Base-by-base conservation (phyloP, 1,140 invertebrate genomes). In the Macrocentrus cingulum region DNA sequence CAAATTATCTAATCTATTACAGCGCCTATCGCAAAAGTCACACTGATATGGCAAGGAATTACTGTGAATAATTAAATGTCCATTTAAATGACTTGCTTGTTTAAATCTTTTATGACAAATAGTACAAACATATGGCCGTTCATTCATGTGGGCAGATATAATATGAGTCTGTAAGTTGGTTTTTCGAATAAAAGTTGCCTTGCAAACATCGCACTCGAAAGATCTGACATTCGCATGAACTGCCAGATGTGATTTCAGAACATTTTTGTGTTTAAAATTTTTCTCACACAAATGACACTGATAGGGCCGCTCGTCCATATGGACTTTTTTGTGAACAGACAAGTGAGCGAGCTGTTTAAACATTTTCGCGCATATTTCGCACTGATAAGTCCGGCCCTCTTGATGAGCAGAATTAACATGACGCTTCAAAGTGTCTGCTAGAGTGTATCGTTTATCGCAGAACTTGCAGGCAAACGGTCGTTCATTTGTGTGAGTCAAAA, bases 281-380 rank as follows among this genome's bases (percentile, higher is more conserved):
- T 79, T 74, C 7, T 80, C 79, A 61, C 81, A 83, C 2, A 82
- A 61, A 53, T 80, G 83, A 75, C 88, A 90, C 34, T 84, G 82
- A 63, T 88, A 90, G 0, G 88, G 88, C 49, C 86, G 80, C 62
- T 90, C 87, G 1, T 87, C 85, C 1, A 86, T 89, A 67, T 91
- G 89, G 8, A 89, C 84, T 39, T 80, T 71, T 42, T 81, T 81
- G 58, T 82, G 81, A 51, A 80, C 80, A 6, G 70, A 77, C 0
- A 82, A 56, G 68, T 82, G 81, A 0, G 79, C 80, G 2, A 80
- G 68, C 57, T 82, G 81, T 6, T 80, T 81, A 55, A 82, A 82
- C 70, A 74, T 74, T 22, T 74, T 73, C 0, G 72, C 73, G 34
- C 73, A 75, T 4, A 74, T 72, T 22, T 75, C 72, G 36, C 74